A percentile compares a stretch with the other conserved stretches of the same genome.
These are phyloP conservation scores for Mechanitis messenoides DNA, from an alignment of 2,888 invertebrate genomes.

Conservation along the genomic window DNA sequence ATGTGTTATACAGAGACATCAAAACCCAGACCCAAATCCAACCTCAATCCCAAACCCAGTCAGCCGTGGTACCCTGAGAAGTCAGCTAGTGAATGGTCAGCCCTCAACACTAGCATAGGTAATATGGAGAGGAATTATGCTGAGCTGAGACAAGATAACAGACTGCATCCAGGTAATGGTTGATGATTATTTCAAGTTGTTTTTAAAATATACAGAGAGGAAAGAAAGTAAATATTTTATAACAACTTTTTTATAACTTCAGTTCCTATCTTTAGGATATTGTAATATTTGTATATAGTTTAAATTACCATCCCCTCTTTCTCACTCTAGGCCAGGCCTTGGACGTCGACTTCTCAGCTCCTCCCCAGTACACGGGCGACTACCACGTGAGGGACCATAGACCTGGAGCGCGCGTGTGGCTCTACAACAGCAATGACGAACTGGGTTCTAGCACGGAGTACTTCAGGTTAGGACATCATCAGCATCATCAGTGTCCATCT, in stretches of 20 bases:
- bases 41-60: conserved; percentile 27
- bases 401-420: conserved; percentile 54
- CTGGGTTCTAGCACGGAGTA: conserved; percentile 50
- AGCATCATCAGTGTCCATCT: background rate
- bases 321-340: conserved; percentile 52
- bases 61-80: conserved; percentile 52
- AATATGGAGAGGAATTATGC: conserved; percentile 40
- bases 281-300: too few relatives aligned
- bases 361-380: conserved; percentile 49
- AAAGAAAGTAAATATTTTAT: too few relatives aligned
- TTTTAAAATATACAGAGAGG: too few relatives aligned
- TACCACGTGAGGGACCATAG: conserved; percentile 63
- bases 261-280: too few relatives aligned
- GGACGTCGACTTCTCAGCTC: conserved; percentile 50
- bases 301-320: too few relatives aligned
- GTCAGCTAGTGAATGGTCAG: conserved; percentile 39
- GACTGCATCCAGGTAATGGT: conserved; percentile 55
- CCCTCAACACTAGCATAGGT: conserved; percentile 32
- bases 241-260: too few relatives aligned
- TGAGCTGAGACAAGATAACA: conserved; percentile 54
- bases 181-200: background rate
- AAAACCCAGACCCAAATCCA: conserved; percentile 5
- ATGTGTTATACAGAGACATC: background rate
- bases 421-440: conserved; percentile 45
- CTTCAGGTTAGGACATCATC: conserved; percentile 38